Evolutionary conservation across 2,888 invertebrate genomes (phyloP).

Genomic region (Argyresthia goedartella): DNA sequence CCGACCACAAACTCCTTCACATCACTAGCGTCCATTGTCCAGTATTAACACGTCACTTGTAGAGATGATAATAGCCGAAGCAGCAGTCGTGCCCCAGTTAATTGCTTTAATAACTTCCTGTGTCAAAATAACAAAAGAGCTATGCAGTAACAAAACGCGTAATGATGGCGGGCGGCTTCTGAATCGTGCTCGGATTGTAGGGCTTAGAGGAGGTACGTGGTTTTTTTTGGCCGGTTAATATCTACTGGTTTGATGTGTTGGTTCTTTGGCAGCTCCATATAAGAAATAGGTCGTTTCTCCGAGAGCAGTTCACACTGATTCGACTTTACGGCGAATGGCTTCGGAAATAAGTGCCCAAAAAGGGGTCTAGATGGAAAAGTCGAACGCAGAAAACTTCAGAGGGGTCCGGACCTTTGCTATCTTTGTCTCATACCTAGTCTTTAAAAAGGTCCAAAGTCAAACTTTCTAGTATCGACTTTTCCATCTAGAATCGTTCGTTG

Average conservation of each 20-base stretch:
- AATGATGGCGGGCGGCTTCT: slow-evolving; percentile 38
- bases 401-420: no score
- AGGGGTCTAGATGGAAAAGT: no score
- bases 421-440: no score
- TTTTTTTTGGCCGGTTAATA: not conserved
- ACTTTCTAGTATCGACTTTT: no score
- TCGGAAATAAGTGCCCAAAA: no score
- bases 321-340: not conserved
- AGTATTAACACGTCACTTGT: slow-evolving; percentile 67
- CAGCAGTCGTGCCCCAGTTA: slow-evolving; percentile 57
- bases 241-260: not conserved
- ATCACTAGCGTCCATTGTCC: slow-evolving; percentile 34
- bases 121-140: slow-evolving; percentile 71
- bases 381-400: no score
- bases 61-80: slow-evolving; percentile 64
- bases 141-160: slow-evolving; percentile 53
- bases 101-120: slow-evolving; percentile 72
- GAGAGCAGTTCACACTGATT: not conserved
- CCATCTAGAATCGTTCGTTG: no score
- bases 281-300: not conserved
- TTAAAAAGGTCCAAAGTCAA: no score
- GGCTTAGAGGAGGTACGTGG: not conserved
- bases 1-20: slow-evolving; percentile 10
- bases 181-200: slow-evolving; percentile 26
- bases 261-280: not conserved